These are phyloP conservation scores for Sarcophaga rosellei DNA, from an alignment of 2,888 invertebrate species.

Conservation along the genomic window DNA sequence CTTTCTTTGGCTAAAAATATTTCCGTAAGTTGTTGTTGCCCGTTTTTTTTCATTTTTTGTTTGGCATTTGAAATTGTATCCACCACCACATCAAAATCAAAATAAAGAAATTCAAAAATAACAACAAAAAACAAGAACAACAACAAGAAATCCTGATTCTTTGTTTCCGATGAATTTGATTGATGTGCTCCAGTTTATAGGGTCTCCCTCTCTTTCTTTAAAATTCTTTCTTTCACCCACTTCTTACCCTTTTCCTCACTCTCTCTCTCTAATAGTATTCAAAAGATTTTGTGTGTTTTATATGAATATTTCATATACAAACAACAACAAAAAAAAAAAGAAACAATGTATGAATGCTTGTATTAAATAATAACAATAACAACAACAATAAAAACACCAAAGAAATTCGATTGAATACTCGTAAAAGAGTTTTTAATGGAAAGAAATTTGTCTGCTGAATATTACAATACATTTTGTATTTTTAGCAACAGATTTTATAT, in stretches of 20 bases:
- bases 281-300: not conserved
- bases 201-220: not conserved
- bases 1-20: conserved; percentile 26
- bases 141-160: conserved; percentile 12
- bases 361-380: not conserved
- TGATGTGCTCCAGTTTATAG: conserved; percentile 60
- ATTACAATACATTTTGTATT: not conserved
- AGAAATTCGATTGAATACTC: not conserved
- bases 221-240: not conserved
- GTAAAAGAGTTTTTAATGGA: not conserved
- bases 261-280: not conserved
- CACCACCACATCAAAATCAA: conserved; percentile 27
- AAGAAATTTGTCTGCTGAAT: not conserved
- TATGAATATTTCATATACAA: not conserved
- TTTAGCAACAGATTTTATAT: no score
- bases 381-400: not conserved
- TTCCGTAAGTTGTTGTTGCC: not conserved
- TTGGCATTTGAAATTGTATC: conserved; percentile 42
- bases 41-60: conserved; percentile 8
- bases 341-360: not conserved
- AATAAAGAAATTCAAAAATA: conserved; percentile 18
- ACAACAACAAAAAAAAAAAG: not conserved
- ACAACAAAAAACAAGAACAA: not conserved
- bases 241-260: not conserved
- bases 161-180: conserved; percentile 57